phyloP scores from a whole-genome alignment of 2,888 invertebrate species.

The Stramonita haemastoma region DNA sequence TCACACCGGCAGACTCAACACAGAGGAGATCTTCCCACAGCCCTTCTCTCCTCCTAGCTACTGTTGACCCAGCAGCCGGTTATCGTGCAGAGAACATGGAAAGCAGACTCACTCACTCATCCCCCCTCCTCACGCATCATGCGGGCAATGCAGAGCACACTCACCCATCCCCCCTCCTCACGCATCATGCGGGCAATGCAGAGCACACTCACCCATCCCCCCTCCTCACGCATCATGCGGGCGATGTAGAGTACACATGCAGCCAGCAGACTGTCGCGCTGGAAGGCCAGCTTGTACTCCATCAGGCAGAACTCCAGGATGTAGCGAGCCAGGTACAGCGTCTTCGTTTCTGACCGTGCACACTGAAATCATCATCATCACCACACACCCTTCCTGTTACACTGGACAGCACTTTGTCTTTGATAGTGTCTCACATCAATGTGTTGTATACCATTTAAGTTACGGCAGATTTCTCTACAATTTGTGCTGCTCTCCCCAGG shows the following conservation, averaged over 20 bases:
- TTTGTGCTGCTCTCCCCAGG: no score
- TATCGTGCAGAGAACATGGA: background rate
- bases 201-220: constrained; percentile 81
- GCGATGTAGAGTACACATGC: constrained; percentile 92
- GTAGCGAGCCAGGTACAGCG: constrained; percentile 94
- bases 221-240: constrained; percentile 87
- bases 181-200: background rate
- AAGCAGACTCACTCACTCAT: constrained; percentile 81
- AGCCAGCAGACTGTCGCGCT: constrained; percentile 93
- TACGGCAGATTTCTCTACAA: no score
- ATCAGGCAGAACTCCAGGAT: constrained; percentile 95
- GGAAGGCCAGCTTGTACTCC: constrained; percentile 89
- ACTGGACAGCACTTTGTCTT: no score
- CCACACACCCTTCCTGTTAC: no score
- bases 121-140: constrained; percentile 86
- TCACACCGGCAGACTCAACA: background rate
- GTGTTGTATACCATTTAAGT: no score
- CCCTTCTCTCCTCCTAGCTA: background rate
- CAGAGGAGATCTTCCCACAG: background rate
- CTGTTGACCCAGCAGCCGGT: background rate
- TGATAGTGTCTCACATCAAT: no score
- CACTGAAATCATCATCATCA: constrained; percentile 68
- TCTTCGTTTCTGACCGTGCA: constrained; percentile 86
- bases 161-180: background rate
- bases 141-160: constrained; percentile 90